Evolutionary conservation across 2,888 invertebrate genomes (phyloP), one percentile per base, ranked within the genome.

Genomic region (Busseola fusca): DNA sequence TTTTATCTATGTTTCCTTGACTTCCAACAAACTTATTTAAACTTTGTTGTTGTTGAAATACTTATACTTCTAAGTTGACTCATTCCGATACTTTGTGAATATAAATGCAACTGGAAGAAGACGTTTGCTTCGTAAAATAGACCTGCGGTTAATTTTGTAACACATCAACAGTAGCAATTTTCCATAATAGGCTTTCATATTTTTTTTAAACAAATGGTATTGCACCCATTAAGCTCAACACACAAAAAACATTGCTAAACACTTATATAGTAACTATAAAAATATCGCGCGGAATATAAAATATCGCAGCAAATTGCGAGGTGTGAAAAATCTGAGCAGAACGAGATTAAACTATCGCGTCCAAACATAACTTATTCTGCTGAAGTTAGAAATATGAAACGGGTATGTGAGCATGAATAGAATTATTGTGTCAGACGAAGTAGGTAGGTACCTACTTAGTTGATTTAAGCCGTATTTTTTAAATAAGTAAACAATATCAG

Each of bases 1-100:
- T 84, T 84, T 84, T 83, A 85, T 78, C 85, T 84, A 69, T 79
- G 83, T 80, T 83, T 78, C 68, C 74, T 71, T 81, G 76, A 78
- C 78, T 81, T 72, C 67, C 60, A 73, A 48, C 68, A 73, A 83
- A 84, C 72, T 76, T 84, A 83, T 81, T 75, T 84, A 75, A 84
- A 83, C 84, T 83, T 84, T 78, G 56, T 73, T 78, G 76, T 81
- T 81, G 76, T 84, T 78, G 76, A 74, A 73, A 83, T 80, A 83
- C 78, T 84, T 82, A 73, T 73, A 73, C 73, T 71, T 73, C 67
- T 71, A 64, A 82, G 79, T 81, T 82, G 82, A 84, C 69, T 84
- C 73, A 81, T 84, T 81, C 70, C 68, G 50, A 81, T 80, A 80
- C 72, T 69, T 76, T 56, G 57, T 73, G 68, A 73, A 76, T 66